Percentiles rank a stretch among this genome's conserved stretches.
Evolutionary conservation across 1,140 invertebrate species (phyloP).

Genomic region (Fopius arisanus): DNA sequence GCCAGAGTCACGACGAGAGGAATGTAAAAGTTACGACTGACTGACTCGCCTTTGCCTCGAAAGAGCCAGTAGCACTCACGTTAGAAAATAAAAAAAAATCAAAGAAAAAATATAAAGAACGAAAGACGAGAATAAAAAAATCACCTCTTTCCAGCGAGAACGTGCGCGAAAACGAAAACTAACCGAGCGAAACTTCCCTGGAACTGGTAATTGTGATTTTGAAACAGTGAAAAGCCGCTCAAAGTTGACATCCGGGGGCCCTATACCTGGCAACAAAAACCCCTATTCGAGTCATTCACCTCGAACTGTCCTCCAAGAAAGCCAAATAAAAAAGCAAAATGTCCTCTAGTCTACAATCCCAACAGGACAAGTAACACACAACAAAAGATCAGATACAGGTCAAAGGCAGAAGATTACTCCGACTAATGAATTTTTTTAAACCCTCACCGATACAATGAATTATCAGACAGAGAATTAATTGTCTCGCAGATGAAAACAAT

Average conservation of each 20-base stretch:
- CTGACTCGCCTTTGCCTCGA: background rate
- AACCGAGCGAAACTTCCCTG: constrained; percentile 16
- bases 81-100: constrained; percentile 5
- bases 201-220: constrained; percentile 6
- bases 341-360: background rate
- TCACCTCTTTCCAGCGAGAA: background rate
- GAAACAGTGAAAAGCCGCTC: constrained; percentile 17
- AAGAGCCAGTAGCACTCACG: background rate
- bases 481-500: background rate
- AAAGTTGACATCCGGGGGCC: constrained; percentile 8
- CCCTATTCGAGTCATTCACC: background rate
- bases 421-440: background rate
- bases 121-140: no score
- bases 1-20: background rate
- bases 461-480: background rate
- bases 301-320: background rate
- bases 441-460: no score
- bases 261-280: background rate
- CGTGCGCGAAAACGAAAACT: constrained; percentile 14
- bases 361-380: background rate
- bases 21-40: constrained; percentile 17
- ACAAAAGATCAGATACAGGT: background rate
- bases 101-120: no score
- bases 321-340: background rate
- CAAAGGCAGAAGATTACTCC: background rate